Base-by-base conservation (phyloP, 2,888 invertebrate genomes). In the Dione juno region DNA sequence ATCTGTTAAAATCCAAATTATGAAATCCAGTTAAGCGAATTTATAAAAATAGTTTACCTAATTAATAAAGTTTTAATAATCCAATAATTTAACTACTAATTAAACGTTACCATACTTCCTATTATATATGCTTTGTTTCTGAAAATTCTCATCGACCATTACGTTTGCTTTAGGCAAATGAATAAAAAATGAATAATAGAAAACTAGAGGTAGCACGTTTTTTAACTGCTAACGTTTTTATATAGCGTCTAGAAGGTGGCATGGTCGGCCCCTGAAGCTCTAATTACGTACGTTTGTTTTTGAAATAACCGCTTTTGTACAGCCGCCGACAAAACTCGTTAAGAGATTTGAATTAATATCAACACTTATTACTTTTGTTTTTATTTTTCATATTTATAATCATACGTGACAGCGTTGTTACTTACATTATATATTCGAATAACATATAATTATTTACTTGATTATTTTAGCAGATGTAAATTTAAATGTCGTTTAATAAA, bases 221-320 rank as follows among this genome's bases (percentile, higher is more conserved):
- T 85, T 86, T 84, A 78, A 85, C 87, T 89, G 87, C 88, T 84
- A 85, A 81, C 80, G 86, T 87, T 87, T 88, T 88, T 88, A 79
- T 70, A 50, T 48, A n/a, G 40, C 52, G 66, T 66, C 67, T 67
- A 68, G 76, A 78, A 77, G 79, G 80, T 79, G 76, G 76, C 78
- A 74, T 78, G 77, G 79, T 77, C 80, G 83, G 83, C 81, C 82
- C 77, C 79, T 81, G 80, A 81, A 80, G 79, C 84, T 84, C 85
- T 90, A 90, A 92, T 92, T 90, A 91, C 80, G 81, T 83, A 79
- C 87, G 89, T 92, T 92, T 90, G 92, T 92, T 90, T 92, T 91
- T 88, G 83, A 87, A 88, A 89, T 86, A 82, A 87, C 89, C 88
- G 89, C 84, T 77, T 76, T 77, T 77, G 84, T 84, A 84, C 84